These are phyloP conservation scores for Caretta caretta DNA, from an alignment of 2,113 vertebrate genomes.

Conservation along the genomic window DNA sequence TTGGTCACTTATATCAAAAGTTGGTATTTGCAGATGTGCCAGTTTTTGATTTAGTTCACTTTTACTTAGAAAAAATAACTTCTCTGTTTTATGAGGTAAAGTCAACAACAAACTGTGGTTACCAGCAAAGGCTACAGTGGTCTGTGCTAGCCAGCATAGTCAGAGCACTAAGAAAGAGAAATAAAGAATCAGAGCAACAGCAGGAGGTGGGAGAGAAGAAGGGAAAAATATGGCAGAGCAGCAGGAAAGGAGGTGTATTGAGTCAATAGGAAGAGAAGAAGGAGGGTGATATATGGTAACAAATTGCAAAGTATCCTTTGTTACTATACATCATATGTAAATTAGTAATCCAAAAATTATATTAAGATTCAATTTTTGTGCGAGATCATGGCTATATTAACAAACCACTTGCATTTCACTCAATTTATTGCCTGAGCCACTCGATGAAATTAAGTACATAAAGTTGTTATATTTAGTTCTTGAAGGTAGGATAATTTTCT, in stretches of 20 bases:
- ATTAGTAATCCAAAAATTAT: background rate
- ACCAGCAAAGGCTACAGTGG: background rate
- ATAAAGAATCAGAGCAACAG: background rate
- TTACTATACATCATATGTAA: background rate
- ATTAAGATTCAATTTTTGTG: background rate
- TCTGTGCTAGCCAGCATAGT: background rate
- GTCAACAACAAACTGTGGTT: rapidly evolving
- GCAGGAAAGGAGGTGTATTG: background rate
- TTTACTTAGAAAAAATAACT: background rate
- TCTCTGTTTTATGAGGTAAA: background rate
- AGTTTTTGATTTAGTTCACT: background rate
- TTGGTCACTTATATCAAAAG: rapidly evolving
- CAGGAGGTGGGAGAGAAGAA: background rate
- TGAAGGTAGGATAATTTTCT: background rate
- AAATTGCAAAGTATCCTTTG: background rate
- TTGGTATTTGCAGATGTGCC: background rate
- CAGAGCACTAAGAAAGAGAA: rapidly evolving
- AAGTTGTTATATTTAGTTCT: background rate
- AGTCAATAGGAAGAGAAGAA: background rate
- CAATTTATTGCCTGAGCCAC: background rate
- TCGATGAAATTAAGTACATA: background rate
- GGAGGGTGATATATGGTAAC: background rate
- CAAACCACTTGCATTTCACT: background rate
- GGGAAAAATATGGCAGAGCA: background rate
- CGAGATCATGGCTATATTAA: background rate